Evolutionary conservation across 30 jellyfish, hydroid and myxozoan genomes (phyloP), one percentile per base, ranked within the genome.

Genomic region (Phacellophora camtschatica): DNA sequence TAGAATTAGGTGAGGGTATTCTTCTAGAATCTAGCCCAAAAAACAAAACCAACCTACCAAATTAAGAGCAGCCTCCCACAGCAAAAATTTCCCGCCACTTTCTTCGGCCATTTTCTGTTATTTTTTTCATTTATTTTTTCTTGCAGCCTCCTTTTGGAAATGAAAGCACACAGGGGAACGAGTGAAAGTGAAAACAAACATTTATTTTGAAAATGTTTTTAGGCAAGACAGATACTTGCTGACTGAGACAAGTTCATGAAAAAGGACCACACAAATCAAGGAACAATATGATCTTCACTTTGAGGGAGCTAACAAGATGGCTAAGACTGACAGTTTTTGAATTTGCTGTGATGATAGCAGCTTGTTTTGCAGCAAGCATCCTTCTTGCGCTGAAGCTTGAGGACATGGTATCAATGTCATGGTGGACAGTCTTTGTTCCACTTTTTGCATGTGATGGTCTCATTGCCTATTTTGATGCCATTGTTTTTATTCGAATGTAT

Each of bases 401-500:
- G 36, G 82, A 74, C 29, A 50, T 13, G 18, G 18, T 85, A 25
- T 49, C 73, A 19, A 20, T 86, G 18, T 76, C 96, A 8, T 92
- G 98, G 98, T 92, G 98, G 98, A 58, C 96, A 16, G 92, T 92
- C 13, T 92, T 92, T 41, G 51, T 74, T 0, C 98, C 98, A 0
- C 49, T 92, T 24, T 92, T 73, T 65, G 96, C 95, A 15, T 92
- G 96, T 78, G 98, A 92, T 69, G 90, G 77, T 18, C 73, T 92
- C 24, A 82, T 86, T 24, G 98, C 98, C 6, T 92, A 92, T 51
- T 92, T 92, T 43, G 98, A 92, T 57, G 62, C 85, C 18, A 92
- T 92, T 55, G 98, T 92, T 24, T 92, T 92, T 55, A 81, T 92
- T 18, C 87, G 93, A 27, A 42, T 92, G 83, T 92, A 92, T 76